A percentile compares a stretch with the other conserved stretches of the same genome.
These are phyloP conservation scores for Erpetoichthys calabaricus DNA, from an alignment of 2,797 vertebrate species.

Conservation along the genomic window DNA sequence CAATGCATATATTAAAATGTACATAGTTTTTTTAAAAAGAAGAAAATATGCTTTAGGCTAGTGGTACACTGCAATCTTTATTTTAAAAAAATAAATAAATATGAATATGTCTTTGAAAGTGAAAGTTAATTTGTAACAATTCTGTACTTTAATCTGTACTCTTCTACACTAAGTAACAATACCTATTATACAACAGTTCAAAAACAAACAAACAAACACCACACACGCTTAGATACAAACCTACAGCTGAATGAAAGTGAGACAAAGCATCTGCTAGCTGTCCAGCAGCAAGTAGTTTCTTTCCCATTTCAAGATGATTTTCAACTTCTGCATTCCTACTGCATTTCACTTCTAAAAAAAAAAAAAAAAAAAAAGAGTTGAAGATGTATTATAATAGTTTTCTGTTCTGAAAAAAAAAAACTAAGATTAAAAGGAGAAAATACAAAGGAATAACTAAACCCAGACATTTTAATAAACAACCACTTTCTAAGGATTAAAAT, in stretches of 20 bases:
- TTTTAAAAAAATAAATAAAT: too few species aligned
- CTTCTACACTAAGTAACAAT: too few species aligned
- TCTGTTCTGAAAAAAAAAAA: neutral
- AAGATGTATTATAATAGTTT: too few species aligned
- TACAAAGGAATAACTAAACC: neutral
- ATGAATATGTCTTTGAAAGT: too few species aligned
- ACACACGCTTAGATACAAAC: constrained; percentile 42
- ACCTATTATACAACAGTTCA: too few species aligned
- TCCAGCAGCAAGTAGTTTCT: constrained; percentile 89
- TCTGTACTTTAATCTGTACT: too few species aligned
- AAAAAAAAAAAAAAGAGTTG: neutral
- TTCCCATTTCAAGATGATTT: constrained; percentile 92
- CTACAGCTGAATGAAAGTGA: constrained; percentile 89
- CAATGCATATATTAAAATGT: too few species aligned
- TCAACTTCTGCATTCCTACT: constrained; percentile 80
- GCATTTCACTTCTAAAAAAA: constrained; percentile 66
- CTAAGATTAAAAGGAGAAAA: neutral
- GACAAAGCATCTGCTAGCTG: constrained; percentile 91
- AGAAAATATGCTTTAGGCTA: too few species aligned
- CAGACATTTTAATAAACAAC: neutral
- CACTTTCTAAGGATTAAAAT: neutral
- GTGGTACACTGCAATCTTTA: too few species aligned
- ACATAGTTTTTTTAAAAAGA: too few species aligned
- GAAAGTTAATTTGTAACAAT: too few species aligned
- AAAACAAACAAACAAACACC: too few species aligned